Evolutionary conservation across 2,888 invertebrate species (phyloP), one percentile per base, ranked within the genome.

Genomic region (Polyploca ridens): DNA sequence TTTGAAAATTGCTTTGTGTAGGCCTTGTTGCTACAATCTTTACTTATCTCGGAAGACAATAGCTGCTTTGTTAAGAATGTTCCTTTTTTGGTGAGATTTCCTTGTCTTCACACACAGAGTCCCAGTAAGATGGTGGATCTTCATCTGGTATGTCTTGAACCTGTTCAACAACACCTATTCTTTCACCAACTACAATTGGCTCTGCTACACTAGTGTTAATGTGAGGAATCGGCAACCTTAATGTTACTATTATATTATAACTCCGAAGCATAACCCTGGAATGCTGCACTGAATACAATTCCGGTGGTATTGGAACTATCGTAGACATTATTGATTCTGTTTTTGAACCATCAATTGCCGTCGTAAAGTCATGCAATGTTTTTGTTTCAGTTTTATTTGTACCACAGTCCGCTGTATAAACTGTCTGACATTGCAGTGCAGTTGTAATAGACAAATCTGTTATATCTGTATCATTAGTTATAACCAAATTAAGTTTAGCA

Each of bases 131-230:
- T 6, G 82, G 83, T 5, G 83, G 79, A 27, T 67, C 65, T 13
- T 68, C 67, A 59, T 63, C 64, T 11, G 35, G n/a, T 13, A 62
- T 33, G 10, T 59, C 58, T 6, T 27, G 19, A 44, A 13, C 59
- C 19, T 66, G 71, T 57, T 72, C 76, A 35, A 67, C 38, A 62
- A 60, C 60, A 38, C 38, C 44, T 58, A 60, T 66, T 16, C 63
- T 62, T 64, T 77, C 71, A 33, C 81, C 82, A 46, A 85, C 74
- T 66, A 83, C 78, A 0, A 85, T 68, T 5, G 84, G 85, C 19
- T 84, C 76, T 16, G 76, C 68, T 13, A 84, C 64, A 1, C 66
- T 59, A 4, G 75, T 71, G 66, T 84, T 76, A 41, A 68, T 69
- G 68, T 84, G 79, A 5, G 82, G 85, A 14, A 83, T 69, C 1